These are phyloP conservation scores for Paratrypauchen microcephalus DNA, from an alignment of 2,797 vertebrate genomes.

Conservation along the genomic window DNA sequence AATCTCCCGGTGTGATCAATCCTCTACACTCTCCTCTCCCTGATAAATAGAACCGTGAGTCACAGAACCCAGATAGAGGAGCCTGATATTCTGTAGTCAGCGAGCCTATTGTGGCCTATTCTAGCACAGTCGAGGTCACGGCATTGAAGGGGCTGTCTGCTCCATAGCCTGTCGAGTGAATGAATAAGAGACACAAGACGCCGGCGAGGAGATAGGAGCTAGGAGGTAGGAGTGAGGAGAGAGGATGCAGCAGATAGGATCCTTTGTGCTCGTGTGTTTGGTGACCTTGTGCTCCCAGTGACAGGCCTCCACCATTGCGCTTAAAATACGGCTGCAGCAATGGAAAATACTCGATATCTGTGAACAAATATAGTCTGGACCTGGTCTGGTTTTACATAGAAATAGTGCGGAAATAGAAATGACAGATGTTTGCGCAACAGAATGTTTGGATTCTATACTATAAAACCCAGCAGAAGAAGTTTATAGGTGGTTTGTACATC, in stretches of 20 bases:
- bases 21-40: conserved; percentile 30
- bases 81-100: conserved; percentile 58
- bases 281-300: conserved; percentile 71
- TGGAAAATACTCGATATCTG: conserved; percentile 69
- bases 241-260: conserved; percentile 56
- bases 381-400: conserved; percentile 32
- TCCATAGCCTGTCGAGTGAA: conserved; percentile 52
- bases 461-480: neutral
- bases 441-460: neutral
- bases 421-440: neutral
- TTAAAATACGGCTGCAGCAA: conserved; percentile 66
- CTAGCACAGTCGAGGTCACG: conserved; percentile 60
- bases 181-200: conserved; percentile 54
- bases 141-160: conserved; percentile 66
- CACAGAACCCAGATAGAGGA: conserved; percentile 52
- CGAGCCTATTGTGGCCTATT: conserved; percentile 63
- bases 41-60: conserved; percentile 49
- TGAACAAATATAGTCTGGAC: conserved; percentile 47
- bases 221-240: conserved; percentile 44
- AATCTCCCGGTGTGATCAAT: conserved; percentile 46
- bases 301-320: conserved; percentile 67
- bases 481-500: neutral
- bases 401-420: neutral
- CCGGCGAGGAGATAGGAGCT: conserved; percentile 40
- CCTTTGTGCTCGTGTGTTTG: conserved; percentile 67